Evolutionary conservation across 1,140 invertebrate genomes (phyloP).

Genomic region (Tetramorium alpestre): DNA sequence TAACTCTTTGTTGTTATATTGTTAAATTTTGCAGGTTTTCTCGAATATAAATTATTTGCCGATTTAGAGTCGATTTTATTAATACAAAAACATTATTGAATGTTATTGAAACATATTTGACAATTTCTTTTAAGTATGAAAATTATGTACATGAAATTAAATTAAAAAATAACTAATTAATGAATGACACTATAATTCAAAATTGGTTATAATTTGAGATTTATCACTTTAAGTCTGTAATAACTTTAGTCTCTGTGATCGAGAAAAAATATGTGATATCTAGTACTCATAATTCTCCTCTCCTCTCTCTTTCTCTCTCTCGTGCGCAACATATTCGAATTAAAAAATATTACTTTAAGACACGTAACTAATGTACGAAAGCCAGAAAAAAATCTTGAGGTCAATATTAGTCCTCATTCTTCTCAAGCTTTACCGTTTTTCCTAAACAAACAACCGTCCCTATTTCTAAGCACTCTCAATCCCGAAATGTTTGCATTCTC

Average conservation of each 20-base stretch:
- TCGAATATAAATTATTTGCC: not conserved
- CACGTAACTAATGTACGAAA: not conserved
- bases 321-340: not conserved
- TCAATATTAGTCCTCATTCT: not conserved
- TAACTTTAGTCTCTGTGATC: not conserved
- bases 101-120: too few species aligned
- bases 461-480: not conserved
- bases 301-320: not conserved
- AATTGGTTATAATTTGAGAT: not conserved
- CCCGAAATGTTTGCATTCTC: not conserved
- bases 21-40: not conserved
- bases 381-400: not conserved
- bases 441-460: not conserved
- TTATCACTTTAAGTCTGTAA: not conserved
- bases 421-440: not conserved
- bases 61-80: not conserved
- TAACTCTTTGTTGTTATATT: not conserved
- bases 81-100: not conserved
- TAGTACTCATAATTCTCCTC: not conserved
- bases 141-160: not conserved
- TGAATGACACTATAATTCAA: not conserved
- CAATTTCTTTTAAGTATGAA: not conserved
- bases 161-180: not conserved
- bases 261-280: not conserved
- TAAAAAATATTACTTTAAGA: not conserved